phyloP scores from a whole-genome alignment of 2,113 vertebrate genomes.

The Carettochelys insculpta region DNA sequence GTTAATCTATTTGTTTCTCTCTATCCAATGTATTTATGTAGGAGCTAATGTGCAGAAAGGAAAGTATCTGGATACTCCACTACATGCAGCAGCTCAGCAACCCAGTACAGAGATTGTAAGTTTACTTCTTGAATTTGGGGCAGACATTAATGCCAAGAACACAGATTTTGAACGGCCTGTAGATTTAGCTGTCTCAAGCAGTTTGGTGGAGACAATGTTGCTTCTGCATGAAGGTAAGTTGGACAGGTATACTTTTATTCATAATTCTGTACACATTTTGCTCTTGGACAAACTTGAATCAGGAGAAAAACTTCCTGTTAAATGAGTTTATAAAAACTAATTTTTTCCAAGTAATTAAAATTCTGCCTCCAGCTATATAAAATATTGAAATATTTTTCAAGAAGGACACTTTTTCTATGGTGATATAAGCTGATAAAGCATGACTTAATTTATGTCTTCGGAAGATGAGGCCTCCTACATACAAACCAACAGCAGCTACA shows the following conservation, averaged over 20 bases:
- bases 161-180: constrained; percentile 86
- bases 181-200: constrained; percentile 87
- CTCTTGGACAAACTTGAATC: background rate
- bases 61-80: constrained; percentile 87
- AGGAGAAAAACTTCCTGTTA: background rate
- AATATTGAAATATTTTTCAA: background rate
- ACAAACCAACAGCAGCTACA: background rate
- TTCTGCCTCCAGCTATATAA: background rate
- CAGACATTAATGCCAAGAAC: constrained; percentile 90
- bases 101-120: constrained; percentile 84
- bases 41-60: constrained; percentile 94
- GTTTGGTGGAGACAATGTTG: constrained; percentile 86
- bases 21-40: constrained; percentile 36
- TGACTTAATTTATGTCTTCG: background rate
- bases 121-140: constrained; percentile 93
- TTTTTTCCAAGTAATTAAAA: background rate
- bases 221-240: constrained; percentile 89
- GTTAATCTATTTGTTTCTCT: rapidly evolving
- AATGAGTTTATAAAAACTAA: background rate
- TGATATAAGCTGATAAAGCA: background rate
- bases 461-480: background rate
- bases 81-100: constrained; percentile 90
- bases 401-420: background rate
- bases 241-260: background rate
- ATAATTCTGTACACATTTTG: background rate